phyloP scores from a whole-genome alignment of 2,888 invertebrate species.

The Tipula helvola region DNA sequence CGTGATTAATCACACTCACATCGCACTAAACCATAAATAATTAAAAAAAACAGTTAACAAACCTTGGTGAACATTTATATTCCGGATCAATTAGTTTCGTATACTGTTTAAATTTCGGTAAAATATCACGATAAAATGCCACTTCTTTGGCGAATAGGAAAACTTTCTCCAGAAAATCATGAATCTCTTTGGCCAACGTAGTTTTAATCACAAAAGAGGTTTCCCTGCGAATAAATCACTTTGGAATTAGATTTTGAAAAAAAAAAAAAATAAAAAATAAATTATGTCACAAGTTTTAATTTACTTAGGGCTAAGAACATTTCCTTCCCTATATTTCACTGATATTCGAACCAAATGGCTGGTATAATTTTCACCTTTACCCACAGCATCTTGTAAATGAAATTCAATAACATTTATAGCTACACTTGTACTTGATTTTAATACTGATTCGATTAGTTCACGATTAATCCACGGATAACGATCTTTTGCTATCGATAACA shows the following conservation, averaged over 20 bases:
- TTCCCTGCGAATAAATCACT: neutral
- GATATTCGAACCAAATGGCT: conserved; percentile 24
- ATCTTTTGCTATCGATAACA: neutral
- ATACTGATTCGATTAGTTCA: neutral
- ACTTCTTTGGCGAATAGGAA: neutral
- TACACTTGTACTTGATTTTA: conserved; percentile 15
- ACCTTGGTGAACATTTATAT: neutral
- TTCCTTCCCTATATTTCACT: conserved; percentile 17
- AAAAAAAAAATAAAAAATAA: neutral
- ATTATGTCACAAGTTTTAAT: neutral
- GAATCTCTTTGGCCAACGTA: neutral
- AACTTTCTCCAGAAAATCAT: neutral
- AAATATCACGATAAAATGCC: neutral
- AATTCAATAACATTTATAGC: conserved; percentile 19
- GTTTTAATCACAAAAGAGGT: neutral
- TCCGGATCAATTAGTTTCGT: neutral
- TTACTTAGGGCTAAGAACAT: conserved; percentile 7
- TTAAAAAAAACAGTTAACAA: neutral
- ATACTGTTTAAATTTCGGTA: neutral
- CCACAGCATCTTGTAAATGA: conserved; percentile 21
- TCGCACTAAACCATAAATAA: neutral
- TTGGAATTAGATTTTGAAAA: neutral
- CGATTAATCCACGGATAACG: neutral
- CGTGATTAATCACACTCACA: neutral
- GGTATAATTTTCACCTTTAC: conserved; percentile 27